phyloP scores from a whole-genome alignment of 2,888 invertebrate genomes.

The Nudaria mundana region DNA sequence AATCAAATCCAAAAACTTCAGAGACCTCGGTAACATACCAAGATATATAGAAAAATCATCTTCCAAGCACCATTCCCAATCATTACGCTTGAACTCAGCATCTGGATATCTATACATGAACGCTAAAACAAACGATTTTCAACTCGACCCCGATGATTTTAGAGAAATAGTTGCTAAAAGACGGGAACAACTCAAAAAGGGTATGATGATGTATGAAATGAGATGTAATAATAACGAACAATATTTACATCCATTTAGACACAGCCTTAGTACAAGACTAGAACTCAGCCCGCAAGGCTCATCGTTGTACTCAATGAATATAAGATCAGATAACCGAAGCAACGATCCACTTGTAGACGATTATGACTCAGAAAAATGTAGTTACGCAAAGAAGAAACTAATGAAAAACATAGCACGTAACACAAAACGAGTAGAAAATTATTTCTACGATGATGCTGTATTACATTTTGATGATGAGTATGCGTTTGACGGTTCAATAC shows the following conservation, averaged over 20 bases:
- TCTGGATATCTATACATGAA: constrained; percentile 78
- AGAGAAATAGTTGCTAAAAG: constrained; percentile 70
- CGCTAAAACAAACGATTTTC: constrained; percentile 71
- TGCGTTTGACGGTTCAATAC: constrained; percentile 71
- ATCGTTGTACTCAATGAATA: constrained; percentile 65
- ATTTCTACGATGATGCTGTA: constrained; percentile 75
- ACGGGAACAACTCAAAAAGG: constrained; percentile 64
- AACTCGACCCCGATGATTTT: constrained; percentile 72
- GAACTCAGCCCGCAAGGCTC: constrained; percentile 63
- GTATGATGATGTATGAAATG: constrained; percentile 65
- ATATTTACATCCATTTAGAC: constrained; percentile 53
- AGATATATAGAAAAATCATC: constrained; percentile 70
- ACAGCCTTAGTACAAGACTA: constrained; percentile 48
- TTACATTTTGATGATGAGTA: constrained; percentile 75
- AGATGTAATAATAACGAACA: constrained; percentile 59
- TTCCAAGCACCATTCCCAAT: constrained; percentile 61
- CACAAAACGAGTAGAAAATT: constrained; percentile 60
- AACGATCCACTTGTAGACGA: constrained; percentile 74
- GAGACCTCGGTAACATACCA: constrained; percentile 58
- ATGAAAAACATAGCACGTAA: constrained; percentile 74
- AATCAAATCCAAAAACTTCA: constrained; percentile 58
- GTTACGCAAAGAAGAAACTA: constrained; percentile 70
- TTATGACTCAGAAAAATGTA: constrained; percentile 72
- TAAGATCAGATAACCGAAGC: constrained; percentile 63
- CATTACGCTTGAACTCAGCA: constrained; percentile 70